phyloP scores from a whole-genome alignment of 2,113 vertebrate species.

The Neomonachus schauinslandi region DNA sequence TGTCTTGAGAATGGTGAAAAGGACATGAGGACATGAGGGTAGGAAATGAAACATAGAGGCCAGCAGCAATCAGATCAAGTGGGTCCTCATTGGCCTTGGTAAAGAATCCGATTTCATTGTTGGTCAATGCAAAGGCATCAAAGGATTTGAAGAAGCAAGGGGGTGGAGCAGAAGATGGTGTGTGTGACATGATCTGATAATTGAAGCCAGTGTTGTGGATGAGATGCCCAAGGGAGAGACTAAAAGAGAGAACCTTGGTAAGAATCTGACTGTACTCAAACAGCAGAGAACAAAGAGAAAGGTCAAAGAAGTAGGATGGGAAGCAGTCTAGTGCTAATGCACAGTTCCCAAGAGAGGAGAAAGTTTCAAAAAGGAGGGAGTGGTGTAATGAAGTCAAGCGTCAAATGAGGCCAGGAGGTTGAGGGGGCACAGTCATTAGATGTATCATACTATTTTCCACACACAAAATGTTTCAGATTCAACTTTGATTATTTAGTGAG shows the following conservation, averaged over 20 bases:
- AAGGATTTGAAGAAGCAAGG: neutral
- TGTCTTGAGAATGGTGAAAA: neutral
- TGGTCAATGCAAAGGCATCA: neutral
- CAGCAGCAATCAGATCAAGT: neutral
- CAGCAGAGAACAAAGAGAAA: neutral
- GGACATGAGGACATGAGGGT: neutral
- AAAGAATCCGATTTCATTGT: conserved; percentile 35
- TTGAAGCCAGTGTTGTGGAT: conserved; percentile 1
- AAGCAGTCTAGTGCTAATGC: neutral
- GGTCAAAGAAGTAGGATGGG: neutral
- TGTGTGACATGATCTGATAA: conserved; percentile 48
- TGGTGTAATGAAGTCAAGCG: neutral
- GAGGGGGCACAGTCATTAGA: neutral
- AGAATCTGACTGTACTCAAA: neutral
- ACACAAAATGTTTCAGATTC: neutral
- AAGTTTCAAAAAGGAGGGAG: neutral
- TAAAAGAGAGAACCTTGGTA: conserved; percentile 7
- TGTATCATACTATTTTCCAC: neutral
- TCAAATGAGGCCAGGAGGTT: neutral
- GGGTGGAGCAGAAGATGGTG: neutral
- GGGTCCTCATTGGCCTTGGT: neutral
- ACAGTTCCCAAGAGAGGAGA: neutral
- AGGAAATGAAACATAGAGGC: neutral
- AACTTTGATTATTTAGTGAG: neutral
- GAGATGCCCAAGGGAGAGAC: neutral